phyloP scores from a whole-genome alignment of 2,797 vertebrate genomes.

The Artibeus lituratus region DNA sequence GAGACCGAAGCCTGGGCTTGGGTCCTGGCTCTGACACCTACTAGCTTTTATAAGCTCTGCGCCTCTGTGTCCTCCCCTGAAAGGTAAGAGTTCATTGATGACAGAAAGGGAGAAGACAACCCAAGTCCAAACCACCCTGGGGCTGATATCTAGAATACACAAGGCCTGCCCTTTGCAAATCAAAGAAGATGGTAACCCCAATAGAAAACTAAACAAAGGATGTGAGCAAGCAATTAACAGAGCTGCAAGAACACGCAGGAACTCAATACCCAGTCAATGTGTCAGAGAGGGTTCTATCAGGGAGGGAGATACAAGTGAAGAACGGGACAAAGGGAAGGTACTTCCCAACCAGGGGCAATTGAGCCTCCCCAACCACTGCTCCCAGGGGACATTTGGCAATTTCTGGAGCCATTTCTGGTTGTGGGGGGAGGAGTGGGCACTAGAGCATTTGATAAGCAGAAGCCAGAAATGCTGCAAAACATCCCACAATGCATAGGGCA shows the following conservation, averaged over 20 bases:
- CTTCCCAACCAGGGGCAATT: neutral
- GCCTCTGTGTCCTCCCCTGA: neutral
- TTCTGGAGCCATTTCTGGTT: neutral
- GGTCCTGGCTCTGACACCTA: neutral
- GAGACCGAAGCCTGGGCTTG: neutral
- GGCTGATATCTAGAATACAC: neutral
- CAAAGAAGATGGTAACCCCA: neutral
- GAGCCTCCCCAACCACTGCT: neutral
- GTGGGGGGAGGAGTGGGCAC: neutral
- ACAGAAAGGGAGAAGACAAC: neutral
- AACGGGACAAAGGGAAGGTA: neutral
- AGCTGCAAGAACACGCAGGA: neutral
- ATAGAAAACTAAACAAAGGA: neutral
- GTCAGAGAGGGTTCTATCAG: neutral
- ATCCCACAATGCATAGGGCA: neutral
- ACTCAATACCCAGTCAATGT: neutral
- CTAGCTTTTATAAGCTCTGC: accelerated
- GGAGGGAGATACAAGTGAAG: neutral
- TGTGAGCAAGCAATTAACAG: neutral
- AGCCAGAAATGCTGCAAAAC: neutral
- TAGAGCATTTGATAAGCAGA: neutral
- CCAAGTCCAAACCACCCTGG: neutral
- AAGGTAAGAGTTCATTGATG: neutral
- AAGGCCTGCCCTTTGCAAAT: neutral
- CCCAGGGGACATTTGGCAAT: neutral